These are phyloP conservation scores for Calidris pygmaea DNA, from an alignment of 2,113 vertebrate genomes.

Conservation along the genomic window DNA sequence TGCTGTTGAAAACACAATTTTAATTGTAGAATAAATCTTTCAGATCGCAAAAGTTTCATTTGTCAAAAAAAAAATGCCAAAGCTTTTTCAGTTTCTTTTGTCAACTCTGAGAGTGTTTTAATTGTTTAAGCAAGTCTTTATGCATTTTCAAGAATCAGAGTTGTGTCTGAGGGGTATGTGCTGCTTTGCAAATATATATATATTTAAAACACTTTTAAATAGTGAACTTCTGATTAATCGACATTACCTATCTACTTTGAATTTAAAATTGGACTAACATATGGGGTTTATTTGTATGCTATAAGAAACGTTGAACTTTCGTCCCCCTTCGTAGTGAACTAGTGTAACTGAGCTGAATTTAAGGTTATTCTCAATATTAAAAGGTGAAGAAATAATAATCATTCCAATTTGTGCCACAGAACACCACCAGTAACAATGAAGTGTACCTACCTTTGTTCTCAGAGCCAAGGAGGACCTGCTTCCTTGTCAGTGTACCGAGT, in stretches of 20 bases:
- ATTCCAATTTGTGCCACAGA: background rate
- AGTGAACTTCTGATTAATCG: background rate
- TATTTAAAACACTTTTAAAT: background rate
- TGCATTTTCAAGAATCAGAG: background rate
- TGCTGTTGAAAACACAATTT: background rate
- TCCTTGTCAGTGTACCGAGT: background rate
- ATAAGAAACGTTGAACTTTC: background rate
- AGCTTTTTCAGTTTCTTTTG: background rate
- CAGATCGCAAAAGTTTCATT: background rate
- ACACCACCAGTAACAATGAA: background rate
- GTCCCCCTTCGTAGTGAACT: background rate
- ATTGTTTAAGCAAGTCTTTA: background rate
- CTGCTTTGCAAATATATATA: background rate
- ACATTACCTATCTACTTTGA: background rate
- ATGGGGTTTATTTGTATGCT: background rate
- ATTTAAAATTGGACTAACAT: background rate
- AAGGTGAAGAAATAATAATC: background rate
- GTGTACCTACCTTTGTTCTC: background rate
- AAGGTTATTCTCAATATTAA: background rate
- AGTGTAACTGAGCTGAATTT: background rate
- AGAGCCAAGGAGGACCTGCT: background rate
- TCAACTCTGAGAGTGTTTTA: background rate
- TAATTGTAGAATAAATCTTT: background rate
- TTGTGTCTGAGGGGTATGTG: background rate
- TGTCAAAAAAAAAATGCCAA: background rate